These are phyloP conservation scores for Paragorgia papillata DNA, from an alignment of 92 coral and sea anemone species.

Conservation along the genomic window DNA sequence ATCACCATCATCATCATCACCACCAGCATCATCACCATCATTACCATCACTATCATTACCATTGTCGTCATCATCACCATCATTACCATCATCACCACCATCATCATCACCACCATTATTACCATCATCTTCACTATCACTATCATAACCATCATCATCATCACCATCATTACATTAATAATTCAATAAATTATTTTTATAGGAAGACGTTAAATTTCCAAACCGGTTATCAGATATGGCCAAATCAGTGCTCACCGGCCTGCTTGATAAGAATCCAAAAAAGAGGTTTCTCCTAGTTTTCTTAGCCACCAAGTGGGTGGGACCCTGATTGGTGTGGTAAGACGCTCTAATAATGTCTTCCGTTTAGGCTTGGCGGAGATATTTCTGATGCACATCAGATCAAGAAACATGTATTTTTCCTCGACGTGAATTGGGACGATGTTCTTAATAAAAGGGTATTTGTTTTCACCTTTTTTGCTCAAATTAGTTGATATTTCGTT, in stretches of 20 bases:
- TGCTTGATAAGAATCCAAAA: slow-evolving; percentile 77
- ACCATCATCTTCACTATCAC: no score
- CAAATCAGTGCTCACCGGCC: slow-evolving; percentile 68
- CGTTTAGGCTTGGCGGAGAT: slow-evolving; percentile 84
- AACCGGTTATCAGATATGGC: slow-evolving; percentile 74
- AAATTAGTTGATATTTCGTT: no score
- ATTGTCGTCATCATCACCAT: no score
- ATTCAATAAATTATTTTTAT: slow-evolving; percentile 1
- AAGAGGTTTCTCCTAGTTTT: slow-evolving; percentile 54
- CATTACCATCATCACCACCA: no score
- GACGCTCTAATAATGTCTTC: not conserved
- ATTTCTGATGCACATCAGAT: slow-evolving; percentile 81
- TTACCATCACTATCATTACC: no score
- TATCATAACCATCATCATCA: no score
- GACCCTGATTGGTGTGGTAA: no score
- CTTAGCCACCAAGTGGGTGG: no score
- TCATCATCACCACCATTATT: no score
- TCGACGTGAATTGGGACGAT: slow-evolving; percentile 74
- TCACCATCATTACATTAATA: no score
- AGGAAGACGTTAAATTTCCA: slow-evolving; percentile 96
- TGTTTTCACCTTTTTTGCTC: slow-evolving; percentile 47
- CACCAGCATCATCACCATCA: no score
- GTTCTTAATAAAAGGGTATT: slow-evolving; percentile 52
- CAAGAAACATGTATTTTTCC: slow-evolving; percentile 75
- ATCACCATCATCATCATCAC: no score